Conservation (phyloP, 2,888 invertebrate species). For the Chamaedrilus cognettii region DNA sequence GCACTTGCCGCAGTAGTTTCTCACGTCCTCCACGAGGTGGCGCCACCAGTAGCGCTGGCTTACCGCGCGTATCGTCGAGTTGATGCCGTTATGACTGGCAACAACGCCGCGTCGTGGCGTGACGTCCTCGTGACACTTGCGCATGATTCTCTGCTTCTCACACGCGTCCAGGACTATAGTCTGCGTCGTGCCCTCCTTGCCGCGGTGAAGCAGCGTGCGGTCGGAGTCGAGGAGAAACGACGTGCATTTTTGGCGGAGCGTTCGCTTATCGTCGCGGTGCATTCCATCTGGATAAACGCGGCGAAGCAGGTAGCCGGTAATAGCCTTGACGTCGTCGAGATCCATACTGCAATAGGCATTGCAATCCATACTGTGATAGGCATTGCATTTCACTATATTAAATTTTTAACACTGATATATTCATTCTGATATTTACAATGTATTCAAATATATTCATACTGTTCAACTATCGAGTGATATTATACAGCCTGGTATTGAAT, state of each 20-base stretch:
- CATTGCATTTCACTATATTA: too few species aligned
- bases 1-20: constrained; percentile 9
- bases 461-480: too few species aligned
- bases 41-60: constrained; percentile 15
- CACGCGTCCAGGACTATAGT: constrained; percentile 1
- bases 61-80: constrained; percentile 11
- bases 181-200: constrained; percentile 9
- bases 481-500: too few species aligned
- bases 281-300: constrained; percentile 12
- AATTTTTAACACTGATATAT: too few species aligned
- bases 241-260: constrained; percentile 15
- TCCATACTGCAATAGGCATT: constrained; percentile 13
- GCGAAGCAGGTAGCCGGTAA: constrained; percentile 11
- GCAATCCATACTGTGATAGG: too few species aligned
- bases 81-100: constrained; percentile 10
- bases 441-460: too few species aligned
- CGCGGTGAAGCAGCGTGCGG: constrained; percentile 12
- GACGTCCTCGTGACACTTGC: constrained; percentile 1
- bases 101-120: neutral
- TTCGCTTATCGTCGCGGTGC: constrained; percentile 9
- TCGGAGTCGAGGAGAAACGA: constrained; percentile 4
- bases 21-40: constrained; percentile 16
- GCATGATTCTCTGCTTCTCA: constrained; percentile 6
- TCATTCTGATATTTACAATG: too few species aligned
- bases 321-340: constrained; percentile 10